Evolutionary conservation across 2,113 vertebrate species (phyloP), one percentile per base, ranked within the genome.

Genomic region (Microtus oregoni): DNA sequence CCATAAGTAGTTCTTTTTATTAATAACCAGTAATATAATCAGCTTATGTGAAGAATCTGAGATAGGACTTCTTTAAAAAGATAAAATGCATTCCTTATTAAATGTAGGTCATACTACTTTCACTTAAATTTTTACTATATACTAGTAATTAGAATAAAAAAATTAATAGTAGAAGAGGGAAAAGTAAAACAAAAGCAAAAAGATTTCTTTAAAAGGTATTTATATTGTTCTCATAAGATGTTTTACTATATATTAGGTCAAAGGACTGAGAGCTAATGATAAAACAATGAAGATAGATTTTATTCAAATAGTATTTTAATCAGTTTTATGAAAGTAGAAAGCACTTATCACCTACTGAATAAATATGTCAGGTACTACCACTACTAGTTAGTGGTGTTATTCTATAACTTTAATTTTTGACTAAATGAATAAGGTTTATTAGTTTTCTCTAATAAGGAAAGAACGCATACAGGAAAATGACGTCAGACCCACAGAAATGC

Each of bases 401-500:
- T 55, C 47, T 88, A 2, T 63, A 91, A 92, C 47, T 95, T 89
- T 94, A 94, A 79, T 77, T 83, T 96, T 70, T 86, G 13, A 88
- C 83, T 87, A 90, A 93, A 96, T 12, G 38, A 22, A 89, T 61
- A 86, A n/a, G 13, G 3, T 35, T 75, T 41, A 63, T 63, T 41
- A 52, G 14, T 90, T 87, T 22, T 35, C 38, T 41, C 24, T 28
- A 30, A 86, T 50, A 85, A 30, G 90, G 13, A 87, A 78, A 96
- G 20, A 96, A 30, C 67, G 93, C 17, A 70, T 14, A 78, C 2
- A 77, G 92, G 47, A 91, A 65, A 61, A 93, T 7, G 89, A 26
- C 67, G 79, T 30, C 7, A 30, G 58, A 52, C 61, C n/a, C 50
- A 44, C 0, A 77, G 76, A 30, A 86, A 92, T 55, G 7, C 1